Conservation (phyloP, 1,140 invertebrate genomes). For the Drosophila insularis region DNA sequence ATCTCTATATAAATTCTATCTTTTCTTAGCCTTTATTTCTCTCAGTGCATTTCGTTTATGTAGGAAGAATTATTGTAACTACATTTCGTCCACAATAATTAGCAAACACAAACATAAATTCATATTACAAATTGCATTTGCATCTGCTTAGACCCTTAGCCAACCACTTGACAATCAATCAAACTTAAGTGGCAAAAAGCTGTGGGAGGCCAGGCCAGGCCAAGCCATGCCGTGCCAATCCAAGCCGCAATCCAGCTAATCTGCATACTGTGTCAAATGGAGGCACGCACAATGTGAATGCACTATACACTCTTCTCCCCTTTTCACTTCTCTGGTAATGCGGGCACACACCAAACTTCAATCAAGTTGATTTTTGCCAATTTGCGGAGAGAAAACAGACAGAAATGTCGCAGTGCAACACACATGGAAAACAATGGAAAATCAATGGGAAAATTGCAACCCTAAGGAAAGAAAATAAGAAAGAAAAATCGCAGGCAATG, state of each 20-base stretch:
- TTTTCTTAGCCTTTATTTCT: not conserved
- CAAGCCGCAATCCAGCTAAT: slow-evolving; percentile 61
- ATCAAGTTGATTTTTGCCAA: slow-evolving; percentile 28
- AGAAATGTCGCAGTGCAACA: slow-evolving; percentile 42
- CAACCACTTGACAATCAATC: slow-evolving; percentile 76
- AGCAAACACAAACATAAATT: slow-evolving; percentile 15
- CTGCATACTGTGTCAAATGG: slow-evolving; percentile 76
- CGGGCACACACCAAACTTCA: slow-evolving; percentile 48
- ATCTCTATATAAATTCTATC: too few relatives aligned
- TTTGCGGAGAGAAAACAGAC: slow-evolving; percentile 18
- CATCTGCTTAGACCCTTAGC: slow-evolving; percentile 10
- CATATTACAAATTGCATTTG: slow-evolving; percentile 30
- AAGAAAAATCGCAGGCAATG: slow-evolving; percentile 36
- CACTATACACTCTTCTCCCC: slow-evolving; percentile 20
- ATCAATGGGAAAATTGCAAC: slow-evolving; percentile 79
- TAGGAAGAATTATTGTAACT: not conserved
- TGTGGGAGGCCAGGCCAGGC: slow-evolving; percentile 22
- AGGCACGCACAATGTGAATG: slow-evolving; percentile 29
- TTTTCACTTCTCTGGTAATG: slow-evolving; percentile 30
- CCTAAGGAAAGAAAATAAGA: slow-evolving; percentile 58
- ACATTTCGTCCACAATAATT: not conserved
- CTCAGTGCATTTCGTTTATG: not conserved
- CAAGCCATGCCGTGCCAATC: slow-evolving; percentile 16
- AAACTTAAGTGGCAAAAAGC: slow-evolving; percentile 62
- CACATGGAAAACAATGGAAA: slow-evolving; percentile 51